These are phyloP conservation scores for Penaeus monodon DNA, from an alignment of 2,888 invertebrate species.

Conservation along the genomic window DNA sequence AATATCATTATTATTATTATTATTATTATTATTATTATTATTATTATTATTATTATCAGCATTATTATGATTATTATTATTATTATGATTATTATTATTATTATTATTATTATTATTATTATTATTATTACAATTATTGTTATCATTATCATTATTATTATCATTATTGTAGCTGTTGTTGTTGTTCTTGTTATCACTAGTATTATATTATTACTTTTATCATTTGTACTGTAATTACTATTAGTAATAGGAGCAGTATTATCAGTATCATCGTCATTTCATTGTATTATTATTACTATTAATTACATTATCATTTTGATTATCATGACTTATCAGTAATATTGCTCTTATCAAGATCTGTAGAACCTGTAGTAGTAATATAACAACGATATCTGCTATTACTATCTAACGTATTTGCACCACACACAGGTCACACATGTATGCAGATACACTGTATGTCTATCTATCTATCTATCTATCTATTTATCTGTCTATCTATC, in stretches of 20 bases:
- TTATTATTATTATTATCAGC: background rate
- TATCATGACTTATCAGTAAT: background rate
- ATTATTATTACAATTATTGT: no score
- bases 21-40: constrained; percentile 8
- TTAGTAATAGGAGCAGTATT: no score
- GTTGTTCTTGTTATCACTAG: background rate
- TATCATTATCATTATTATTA: no score
- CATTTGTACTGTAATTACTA: background rate
- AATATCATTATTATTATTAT: background rate
- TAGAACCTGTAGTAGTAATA: background rate
- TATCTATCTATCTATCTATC: no score
- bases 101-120: no score
- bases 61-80: background rate
- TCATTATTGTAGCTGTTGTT: background rate
- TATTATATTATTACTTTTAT: constrained; percentile 8
- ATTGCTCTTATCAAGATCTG: background rate
- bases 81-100: background rate
- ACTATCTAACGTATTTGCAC: no score
- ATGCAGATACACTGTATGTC: no score
- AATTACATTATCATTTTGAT: background rate
- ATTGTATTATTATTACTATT: no score
- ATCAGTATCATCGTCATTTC: no score
- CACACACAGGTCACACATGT: no score
- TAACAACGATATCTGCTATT: background rate
- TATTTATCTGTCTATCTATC: no score